Evolutionary conservation across 1,140 invertebrate species (phyloP).

Genomic region (Protaetia brevitarsis): DNA sequence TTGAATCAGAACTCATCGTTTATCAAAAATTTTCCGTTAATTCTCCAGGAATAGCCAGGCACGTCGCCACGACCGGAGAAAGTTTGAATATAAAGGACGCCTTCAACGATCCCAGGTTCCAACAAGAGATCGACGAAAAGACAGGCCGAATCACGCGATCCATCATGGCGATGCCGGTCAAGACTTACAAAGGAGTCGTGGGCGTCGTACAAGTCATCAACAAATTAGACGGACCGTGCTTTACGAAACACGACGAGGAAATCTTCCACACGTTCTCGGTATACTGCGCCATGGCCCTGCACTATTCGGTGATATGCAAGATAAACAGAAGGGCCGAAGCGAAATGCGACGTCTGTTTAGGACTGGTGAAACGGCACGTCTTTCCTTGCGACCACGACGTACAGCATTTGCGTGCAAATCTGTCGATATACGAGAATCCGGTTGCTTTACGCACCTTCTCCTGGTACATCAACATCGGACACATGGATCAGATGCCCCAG

Average conservation of each 20-base stretch:
- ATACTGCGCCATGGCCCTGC: constrained; percentile 24
- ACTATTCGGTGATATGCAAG: not conserved
- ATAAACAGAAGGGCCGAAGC: constrained; percentile 1
- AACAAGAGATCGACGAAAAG: constrained; percentile 47
- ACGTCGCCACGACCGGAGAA: constrained; percentile 47
- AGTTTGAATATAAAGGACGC: constrained; percentile 49
- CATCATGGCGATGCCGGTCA: constrained; percentile 49
- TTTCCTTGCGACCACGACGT: constrained; percentile 27
- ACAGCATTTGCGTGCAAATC: not conserved
- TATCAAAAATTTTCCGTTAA: too few species aligned
- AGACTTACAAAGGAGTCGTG: constrained; percentile 49
- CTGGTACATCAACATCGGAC: constrained; percentile 51
- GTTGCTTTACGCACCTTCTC: constrained; percentile 50
- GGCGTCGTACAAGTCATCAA: constrained; percentile 53
- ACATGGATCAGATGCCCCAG: constrained; percentile 47
- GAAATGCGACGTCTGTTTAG: not conserved
- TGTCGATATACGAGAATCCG: constrained; percentile 38
- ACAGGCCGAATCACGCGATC: constrained; percentile 50
- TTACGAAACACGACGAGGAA: constrained; percentile 22
- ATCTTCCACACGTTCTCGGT: constrained; percentile 20
- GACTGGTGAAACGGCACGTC: constrained; percentile 33
- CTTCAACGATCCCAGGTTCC: constrained; percentile 49
- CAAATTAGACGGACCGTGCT: constrained; percentile 45
- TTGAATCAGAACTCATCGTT: too few species aligned
- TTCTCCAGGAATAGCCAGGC: constrained; percentile 47